Percentiles rank a stretch among this genome's conserved stretches.
Evolutionary conservation across 2,888 invertebrate genomes (phyloP).

Genomic region (Pomacea canaliculata): DNA sequence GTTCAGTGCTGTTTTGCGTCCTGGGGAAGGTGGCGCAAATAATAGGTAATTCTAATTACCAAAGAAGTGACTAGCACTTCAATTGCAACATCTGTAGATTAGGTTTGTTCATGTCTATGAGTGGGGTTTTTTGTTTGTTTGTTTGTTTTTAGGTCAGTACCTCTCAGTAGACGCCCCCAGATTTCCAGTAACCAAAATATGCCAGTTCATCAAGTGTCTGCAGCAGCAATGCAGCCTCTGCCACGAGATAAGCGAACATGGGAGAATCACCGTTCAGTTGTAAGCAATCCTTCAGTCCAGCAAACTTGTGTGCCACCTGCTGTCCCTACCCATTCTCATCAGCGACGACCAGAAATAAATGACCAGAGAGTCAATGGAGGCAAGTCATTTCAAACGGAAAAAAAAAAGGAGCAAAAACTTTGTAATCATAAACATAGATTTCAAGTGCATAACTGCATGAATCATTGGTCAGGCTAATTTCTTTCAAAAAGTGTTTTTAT

Average conservation of each 20-base stretch:
- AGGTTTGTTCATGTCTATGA: too few species aligned
- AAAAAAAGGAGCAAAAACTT: too few species aligned
- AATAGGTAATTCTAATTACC: too few species aligned
- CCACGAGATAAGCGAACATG: constrained; percentile 7
- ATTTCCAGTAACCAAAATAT: not conserved
- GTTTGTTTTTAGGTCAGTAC: not conserved
- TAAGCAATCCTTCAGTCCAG: too few species aligned
- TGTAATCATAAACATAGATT: too few species aligned
- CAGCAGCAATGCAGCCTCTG: not conserved
- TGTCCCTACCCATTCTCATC: not conserved
- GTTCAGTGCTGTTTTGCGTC: constrained; percentile 81
- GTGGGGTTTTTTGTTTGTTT: too few species aligned
- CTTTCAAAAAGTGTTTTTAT: too few species aligned
- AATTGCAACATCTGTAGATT: too few species aligned
- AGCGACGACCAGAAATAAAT: not conserved
- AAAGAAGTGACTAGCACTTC: too few species aligned
- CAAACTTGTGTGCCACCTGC: not conserved
- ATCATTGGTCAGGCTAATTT: too few species aligned
- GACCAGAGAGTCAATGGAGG: constrained; percentile 5
- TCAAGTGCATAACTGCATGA: too few species aligned
- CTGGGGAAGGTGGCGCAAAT: constrained; percentile 4
- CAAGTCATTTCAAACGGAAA: not conserved
- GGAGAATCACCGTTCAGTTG: not conserved
- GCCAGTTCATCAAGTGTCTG: not conserved
- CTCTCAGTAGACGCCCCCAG: constrained; percentile 11